Percentiles rank a stretch among this genome's conserved stretches.
Evolutionary conservation across 1,140 invertebrate species (phyloP).

Genomic region (Lordiphosa mommai): DNA sequence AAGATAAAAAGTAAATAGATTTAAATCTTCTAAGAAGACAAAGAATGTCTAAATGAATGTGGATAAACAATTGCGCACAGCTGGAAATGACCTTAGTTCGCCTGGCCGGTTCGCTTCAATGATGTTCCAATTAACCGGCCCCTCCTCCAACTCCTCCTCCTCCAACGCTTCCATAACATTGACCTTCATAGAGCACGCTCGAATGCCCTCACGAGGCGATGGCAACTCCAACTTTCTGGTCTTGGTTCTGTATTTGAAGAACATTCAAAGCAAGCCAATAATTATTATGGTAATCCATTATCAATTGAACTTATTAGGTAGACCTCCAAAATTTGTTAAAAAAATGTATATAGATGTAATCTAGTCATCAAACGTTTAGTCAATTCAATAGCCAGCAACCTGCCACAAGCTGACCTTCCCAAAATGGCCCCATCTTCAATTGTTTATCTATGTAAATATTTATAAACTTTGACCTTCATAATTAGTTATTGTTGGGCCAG

Average conservation of each 20-base stretch:
- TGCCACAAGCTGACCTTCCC: slow-evolving; percentile 1
- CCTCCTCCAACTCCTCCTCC: slow-evolving; percentile 12
- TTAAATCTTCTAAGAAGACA: slow-evolving; percentile 15
- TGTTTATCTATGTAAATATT: slow-evolving; percentile 43
- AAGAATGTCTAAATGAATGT: slow-evolving; percentile 9
- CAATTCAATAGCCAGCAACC: not conserved
- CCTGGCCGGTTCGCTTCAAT: slow-evolving; percentile 20
- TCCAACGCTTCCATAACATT: not conserved
- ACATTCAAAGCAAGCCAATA: slow-evolving; percentile 27
- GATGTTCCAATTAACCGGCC: slow-evolving; percentile 62
- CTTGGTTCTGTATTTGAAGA: slow-evolving; percentile 19
- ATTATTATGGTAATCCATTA: slow-evolving; percentile 39
- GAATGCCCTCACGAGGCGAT: slow-evolving; percentile 44
- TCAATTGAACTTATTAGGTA: not conserved
- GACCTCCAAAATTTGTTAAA: not conserved
- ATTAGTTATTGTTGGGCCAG: slow-evolving; percentile 22
- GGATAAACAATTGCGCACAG: slow-evolving; percentile 20
- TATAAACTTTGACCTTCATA: slow-evolving; percentile 41
- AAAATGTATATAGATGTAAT: not conserved
- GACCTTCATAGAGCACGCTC: slow-evolving; percentile 60
- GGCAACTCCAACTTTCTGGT: slow-evolving; percentile 22
- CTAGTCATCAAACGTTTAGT: slow-evolving; percentile 4
- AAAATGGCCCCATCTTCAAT: slow-evolving; percentile 2
- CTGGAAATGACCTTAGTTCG: slow-evolving; percentile 4
- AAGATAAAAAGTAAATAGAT: slow-evolving; percentile 9